Percentiles rank a stretch among this genome's conserved stretches.
These are phyloP conservation scores for Grallaria varia DNA, from an alignment of 2,113 vertebrate genomes.

Conservation along the genomic window DNA sequence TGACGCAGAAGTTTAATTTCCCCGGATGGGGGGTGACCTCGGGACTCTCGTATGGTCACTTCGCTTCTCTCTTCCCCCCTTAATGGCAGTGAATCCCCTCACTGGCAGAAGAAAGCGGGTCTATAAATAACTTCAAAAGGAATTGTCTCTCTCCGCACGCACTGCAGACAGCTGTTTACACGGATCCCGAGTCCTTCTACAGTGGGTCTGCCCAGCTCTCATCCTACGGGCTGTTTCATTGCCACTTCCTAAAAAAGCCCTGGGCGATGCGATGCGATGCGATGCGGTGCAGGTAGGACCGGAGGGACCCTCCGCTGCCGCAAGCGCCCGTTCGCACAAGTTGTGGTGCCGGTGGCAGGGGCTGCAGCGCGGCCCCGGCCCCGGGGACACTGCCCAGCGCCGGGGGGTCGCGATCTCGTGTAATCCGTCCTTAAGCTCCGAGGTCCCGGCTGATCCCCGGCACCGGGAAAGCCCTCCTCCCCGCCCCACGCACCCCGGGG, in stretches of 20 bases:
- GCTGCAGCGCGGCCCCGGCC: neutral
- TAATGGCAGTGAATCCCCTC: neutral
- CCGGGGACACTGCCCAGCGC: neutral
- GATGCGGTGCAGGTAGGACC: neutral
- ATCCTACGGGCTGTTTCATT: neutral
- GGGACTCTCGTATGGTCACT: neutral
- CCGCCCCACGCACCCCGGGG: neutral
- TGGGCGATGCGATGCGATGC: neutral
- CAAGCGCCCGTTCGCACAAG: neutral
- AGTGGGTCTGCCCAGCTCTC: neutral
- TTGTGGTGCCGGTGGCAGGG: neutral
- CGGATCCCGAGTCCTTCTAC: neutral
- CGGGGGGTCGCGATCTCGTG: neutral
- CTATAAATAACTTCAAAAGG: conserved; percentile 50
- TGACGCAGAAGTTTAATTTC: conserved; percentile 38
- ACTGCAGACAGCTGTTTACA: conserved; percentile 41
- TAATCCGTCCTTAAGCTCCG: neutral
- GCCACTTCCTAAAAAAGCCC: neutral
- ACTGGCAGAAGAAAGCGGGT: neutral
- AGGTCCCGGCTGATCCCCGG: neutral
- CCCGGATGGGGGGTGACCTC: neutral
- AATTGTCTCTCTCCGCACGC: neutral
- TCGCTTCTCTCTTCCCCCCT: neutral
- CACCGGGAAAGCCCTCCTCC: neutral
- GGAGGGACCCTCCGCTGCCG: neutral